Percentiles rank a stretch among this genome's conserved stretches.
These are phyloP conservation scores for Nestor notabilis DNA, from an alignment of 2,113 vertebrate genomes.

Conservation along the genomic window DNA sequence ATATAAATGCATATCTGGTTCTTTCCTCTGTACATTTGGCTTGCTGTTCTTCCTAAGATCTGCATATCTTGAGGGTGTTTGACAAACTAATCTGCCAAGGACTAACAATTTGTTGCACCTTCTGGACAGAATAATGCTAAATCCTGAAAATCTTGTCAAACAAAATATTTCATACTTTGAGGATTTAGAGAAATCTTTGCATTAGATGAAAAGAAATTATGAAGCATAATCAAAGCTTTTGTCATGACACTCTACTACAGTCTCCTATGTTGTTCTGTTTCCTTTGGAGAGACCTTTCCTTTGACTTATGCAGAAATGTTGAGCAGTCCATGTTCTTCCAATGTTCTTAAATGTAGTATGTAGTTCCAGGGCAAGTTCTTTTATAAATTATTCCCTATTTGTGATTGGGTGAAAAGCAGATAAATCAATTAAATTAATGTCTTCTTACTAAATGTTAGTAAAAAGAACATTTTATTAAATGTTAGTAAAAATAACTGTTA, in stretches of 20 bases:
- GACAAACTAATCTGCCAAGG: background rate
- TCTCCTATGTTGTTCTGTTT: background rate
- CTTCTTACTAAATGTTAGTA: background rate
- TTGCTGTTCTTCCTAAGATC: background rate
- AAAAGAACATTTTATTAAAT: background rate
- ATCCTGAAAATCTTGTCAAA: background rate
- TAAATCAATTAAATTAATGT: background rate
- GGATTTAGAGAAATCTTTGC: background rate
- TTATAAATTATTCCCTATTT: background rate
- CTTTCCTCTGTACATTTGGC: background rate
- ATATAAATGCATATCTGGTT: background rate
- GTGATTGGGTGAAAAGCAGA: background rate
- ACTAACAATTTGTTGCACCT: background rate
- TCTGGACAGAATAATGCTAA: background rate
- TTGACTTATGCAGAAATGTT: background rate
- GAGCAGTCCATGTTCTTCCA: background rate
- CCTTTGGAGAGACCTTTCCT: background rate
- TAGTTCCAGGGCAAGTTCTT: background rate
- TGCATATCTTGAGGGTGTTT: background rate
- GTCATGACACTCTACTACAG: background rate
- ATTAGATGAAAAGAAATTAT: background rate
- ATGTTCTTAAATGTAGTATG: background rate
- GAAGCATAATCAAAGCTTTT: background rate
- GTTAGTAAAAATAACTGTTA: constrained; percentile 53
- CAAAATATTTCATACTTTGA: background rate